phyloP scores from a whole-genome alignment of 2,888 invertebrate genomes.

The Eucera pruinosa region DNA sequence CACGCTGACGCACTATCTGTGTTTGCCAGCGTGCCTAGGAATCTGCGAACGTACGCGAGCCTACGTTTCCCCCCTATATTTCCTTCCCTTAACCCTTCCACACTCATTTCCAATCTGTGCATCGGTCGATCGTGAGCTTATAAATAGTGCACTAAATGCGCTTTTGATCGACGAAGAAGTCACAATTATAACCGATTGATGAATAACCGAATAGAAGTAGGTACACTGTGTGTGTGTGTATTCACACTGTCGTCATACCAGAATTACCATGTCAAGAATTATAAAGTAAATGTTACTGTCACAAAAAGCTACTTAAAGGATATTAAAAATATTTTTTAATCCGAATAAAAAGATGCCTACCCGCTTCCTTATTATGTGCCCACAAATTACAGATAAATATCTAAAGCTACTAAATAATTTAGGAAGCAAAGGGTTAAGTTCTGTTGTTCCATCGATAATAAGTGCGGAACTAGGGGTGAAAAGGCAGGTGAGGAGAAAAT shows the following conservation, averaged over 20 bases:
- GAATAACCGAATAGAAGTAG: slow-evolving; percentile 25
- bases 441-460: too few relatives aligned
- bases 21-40: slow-evolving; percentile 70
- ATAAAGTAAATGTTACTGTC: too few relatives aligned
- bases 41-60: slow-evolving; percentile 43
- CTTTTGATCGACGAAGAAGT: neutral
- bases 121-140: slow-evolving; percentile 12
- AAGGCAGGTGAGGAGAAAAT: slow-evolving; percentile 10
- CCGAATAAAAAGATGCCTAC: too few relatives aligned
- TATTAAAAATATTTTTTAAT: too few relatives aligned
- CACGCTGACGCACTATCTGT: slow-evolving; percentile 74
- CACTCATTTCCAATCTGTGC: slow-evolving; percentile 22
- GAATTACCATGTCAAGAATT: too few relatives aligned
- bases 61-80: slow-evolving; percentile 18
- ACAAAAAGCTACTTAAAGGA: too few relatives aligned
- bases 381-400: too few relatives aligned
- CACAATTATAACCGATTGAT: slow-evolving; percentile 17
- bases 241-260: too few relatives aligned
- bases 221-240: slow-evolving; percentile 15
- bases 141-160: slow-evolving; percentile 18
- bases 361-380: too few relatives aligned
- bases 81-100: slow-evolving; percentile 5
- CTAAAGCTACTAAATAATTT: too few relatives aligned
- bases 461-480: neutral
- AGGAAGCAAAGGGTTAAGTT: too few relatives aligned